Conservation (phyloP, 2,797 vertebrate species). For the Molossus alvarezi region DNA sequence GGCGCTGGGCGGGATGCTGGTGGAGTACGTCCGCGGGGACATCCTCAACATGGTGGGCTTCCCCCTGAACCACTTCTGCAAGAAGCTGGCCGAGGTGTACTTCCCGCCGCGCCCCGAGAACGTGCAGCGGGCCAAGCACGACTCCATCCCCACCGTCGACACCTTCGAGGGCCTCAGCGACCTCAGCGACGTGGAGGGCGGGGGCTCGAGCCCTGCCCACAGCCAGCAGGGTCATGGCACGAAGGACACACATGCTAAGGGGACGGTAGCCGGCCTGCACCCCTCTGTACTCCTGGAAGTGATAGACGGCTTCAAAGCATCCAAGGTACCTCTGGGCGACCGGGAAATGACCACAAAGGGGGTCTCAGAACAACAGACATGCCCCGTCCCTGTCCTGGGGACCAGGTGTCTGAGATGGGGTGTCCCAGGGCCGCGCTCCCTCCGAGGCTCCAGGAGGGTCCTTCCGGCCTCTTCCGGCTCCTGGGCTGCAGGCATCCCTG, state of each 20-base stretch:
- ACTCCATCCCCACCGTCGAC: conserved; percentile 86
- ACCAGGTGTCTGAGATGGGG: rapidly evolving
- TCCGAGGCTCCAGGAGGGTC: too few species aligned
- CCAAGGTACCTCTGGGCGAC: conserved; percentile 89
- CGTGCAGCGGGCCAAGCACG: conserved; percentile 54
- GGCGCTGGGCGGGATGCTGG: conserved; percentile 97
- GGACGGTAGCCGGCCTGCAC: neutral
- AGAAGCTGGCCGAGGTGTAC: conserved; percentile 92
- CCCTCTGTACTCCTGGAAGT: conserved; percentile 90
- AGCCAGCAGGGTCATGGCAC: neutral
- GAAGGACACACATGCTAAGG: conserved; percentile 53
- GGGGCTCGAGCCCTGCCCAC: conserved; percentile 22
- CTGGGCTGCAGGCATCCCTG: neutral
- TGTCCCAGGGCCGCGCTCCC: rapidly evolving
- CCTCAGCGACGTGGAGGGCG: conserved; percentile 80
- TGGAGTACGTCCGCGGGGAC: conserved; percentile 96
- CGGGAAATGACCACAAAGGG: rapidly evolving
- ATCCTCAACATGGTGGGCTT: conserved; percentile 98
- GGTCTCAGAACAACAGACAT: rapidly evolving
- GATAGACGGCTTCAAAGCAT: conserved; percentile 95
- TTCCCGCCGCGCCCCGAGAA: conserved; percentile 66
- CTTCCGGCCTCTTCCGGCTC: too few species aligned
- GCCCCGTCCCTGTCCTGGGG: rapidly evolving
- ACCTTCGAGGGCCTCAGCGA: conserved; percentile 85
- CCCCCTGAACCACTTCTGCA: conserved; percentile 98